Base-by-base conservation (phyloP, 2,888 invertebrate species). In the Campoplex nolae region DNA sequence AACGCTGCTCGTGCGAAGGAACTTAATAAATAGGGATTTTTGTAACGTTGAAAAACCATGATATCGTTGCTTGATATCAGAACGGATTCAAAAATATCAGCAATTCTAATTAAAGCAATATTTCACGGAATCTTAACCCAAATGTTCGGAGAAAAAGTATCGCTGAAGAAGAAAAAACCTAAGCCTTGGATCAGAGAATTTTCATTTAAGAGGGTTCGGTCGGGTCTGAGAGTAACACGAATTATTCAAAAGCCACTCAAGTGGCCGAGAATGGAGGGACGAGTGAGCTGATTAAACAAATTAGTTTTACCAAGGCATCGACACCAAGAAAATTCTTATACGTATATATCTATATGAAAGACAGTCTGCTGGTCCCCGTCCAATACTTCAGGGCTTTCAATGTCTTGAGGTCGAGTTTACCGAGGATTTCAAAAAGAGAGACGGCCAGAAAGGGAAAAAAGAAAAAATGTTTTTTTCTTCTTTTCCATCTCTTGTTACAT, bases 261-360 rank as follows among this genome's bases (percentile, higher is more conserved):
- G 65, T 83, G 42, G 54, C 77, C 65, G 67, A 67, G 73, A 73
- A 71, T 73, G 48, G 13, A 73, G 54, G 35, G 76, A 77, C 65
- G 77, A 78, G 77, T 54, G 77, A 78, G 74, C 78, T 71, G 84
- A 74, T 84, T 84, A 84, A 75, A 84, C 79, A 76, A 84, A 80
- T 75, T 75, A 81, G 84, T 67, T 67, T 70, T 54, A 70, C 54
- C 35, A 45, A 76, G 54, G 23, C 81, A 65, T 85, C 45, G 76
- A 58, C 48, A 70, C 70, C 48, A 28, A 48, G 16, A 23, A 70
- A 70, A 9, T 48, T 45, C 45, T 28, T 48, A 70, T 48, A 4
- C 48, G 28, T 68, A 42, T 8, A 13, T 38, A 35, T 74, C 1
- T 38, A n/a, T 51, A 74, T 42, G 68, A 75, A 68, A 62, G 75